Percentiles rank a stretch among this genome's conserved stretches.
Evolutionary conservation across 2,888 invertebrate species (phyloP).

Genomic region (Aplocera efformata): DNA sequence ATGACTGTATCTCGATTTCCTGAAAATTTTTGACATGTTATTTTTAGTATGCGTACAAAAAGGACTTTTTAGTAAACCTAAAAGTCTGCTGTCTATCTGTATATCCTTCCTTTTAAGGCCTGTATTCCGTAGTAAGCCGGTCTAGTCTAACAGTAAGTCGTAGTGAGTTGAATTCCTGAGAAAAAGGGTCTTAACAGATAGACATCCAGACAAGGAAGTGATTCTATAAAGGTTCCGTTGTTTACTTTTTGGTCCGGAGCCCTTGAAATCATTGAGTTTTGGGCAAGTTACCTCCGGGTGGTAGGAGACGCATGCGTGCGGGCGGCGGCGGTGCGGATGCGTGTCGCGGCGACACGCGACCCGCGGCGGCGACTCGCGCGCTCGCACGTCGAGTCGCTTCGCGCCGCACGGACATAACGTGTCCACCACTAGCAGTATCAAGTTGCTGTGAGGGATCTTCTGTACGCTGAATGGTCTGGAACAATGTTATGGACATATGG

Average conservation of each 20-base stretch:
- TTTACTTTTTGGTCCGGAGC: too few species aligned
- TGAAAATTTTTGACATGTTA: slow-evolving; percentile 44
- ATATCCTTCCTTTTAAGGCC: too few species aligned
- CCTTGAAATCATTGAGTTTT: too few species aligned
- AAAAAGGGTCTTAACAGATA: too few species aligned
- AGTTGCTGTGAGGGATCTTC: slow-evolving; percentile 93
- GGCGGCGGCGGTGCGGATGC: slow-evolving; percentile 85
- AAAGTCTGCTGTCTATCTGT: too few species aligned
- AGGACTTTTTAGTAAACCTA: too few species aligned
- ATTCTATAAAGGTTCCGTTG: too few species aligned
- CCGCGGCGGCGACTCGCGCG: slow-evolving; percentile 84
- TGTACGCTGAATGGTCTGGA: slow-evolving; percentile 94
- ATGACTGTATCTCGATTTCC: slow-evolving; percentile 85
- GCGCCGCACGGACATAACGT: slow-evolving; percentile 93
- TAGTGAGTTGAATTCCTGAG: too few species aligned
- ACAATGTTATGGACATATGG: not conserved
- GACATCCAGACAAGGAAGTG: too few species aligned
- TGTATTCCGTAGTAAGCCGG: too few species aligned
- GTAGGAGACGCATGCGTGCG: slow-evolving; percentile 91
- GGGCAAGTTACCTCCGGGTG: slow-evolving; percentile 86
- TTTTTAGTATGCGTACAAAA: too few species aligned
- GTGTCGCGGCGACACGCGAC: slow-evolving; percentile 78
- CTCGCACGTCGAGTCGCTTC: slow-evolving; percentile 90
- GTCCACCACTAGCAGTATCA: slow-evolving; percentile 93
- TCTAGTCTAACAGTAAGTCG: too few species aligned